phyloP scores from a whole-genome alignment of 1,140 invertebrate genomes.

The Drosophila leontia region DNA sequence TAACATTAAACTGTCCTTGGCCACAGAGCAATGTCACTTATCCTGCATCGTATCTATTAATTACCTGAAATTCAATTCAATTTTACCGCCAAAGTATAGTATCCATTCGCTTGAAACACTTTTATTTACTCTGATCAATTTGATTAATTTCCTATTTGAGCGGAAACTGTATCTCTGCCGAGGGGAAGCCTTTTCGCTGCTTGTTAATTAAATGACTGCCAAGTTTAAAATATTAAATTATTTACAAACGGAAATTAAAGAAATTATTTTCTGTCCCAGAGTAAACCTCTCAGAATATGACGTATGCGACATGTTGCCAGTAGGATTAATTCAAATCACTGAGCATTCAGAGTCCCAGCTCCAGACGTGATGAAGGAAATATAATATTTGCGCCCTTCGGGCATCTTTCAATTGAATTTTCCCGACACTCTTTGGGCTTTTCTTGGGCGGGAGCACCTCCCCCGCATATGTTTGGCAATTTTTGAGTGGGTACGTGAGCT shows the following conservation, averaged over 20 bases:
- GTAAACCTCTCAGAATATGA: conserved; percentile 11
- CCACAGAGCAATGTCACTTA: conserved; percentile 52
- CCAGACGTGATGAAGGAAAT: conserved; percentile 25
- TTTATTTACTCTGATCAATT: conserved; percentile 16
- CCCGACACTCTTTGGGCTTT: background rate
- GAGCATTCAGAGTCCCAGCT: conserved; percentile 45
- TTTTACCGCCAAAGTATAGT: background rate
- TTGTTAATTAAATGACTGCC: conserved; percentile 54
- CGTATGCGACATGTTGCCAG: conserved; percentile 38
- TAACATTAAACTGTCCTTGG: conserved; percentile 31
- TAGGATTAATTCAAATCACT: conserved; percentile 57
- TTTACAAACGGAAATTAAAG: conserved; percentile 48
- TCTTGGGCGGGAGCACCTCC: background rate
- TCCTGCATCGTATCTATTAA: conserved; percentile 61
- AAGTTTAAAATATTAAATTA: conserved; percentile 34
- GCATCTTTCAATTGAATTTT: conserved; percentile 65
- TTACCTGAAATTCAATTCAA: conserved; percentile 55
- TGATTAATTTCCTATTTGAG: conserved; percentile 41
- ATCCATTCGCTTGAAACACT: conserved; percentile 23
- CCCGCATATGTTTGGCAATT: conserved; percentile 60
- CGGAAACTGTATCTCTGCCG: conserved; percentile 52
- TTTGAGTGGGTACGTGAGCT: conserved; percentile 45
- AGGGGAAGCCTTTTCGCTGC: conserved; percentile 22
- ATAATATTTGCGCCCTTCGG: conserved; percentile 21
- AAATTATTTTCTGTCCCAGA: conserved; percentile 14